A percentile compares a stretch with the other conserved stretches of the same genome.
Evolutionary conservation across 1,140 invertebrate genomes (phyloP).

Genomic region (Chironomus striatipennis): DNA sequence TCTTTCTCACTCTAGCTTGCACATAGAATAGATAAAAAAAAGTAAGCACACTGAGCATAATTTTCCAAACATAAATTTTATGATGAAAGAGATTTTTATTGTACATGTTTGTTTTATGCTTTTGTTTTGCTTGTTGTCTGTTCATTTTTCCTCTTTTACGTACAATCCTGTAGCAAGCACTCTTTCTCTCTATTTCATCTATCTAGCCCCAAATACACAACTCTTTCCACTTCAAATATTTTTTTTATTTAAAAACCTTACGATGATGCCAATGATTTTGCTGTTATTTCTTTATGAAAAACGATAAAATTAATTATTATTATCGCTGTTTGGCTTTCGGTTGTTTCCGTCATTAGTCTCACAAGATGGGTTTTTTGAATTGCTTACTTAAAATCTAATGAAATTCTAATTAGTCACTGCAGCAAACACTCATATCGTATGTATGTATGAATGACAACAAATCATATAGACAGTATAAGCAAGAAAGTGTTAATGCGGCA

Average conservation of each 20-base stretch:
- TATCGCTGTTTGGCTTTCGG: not conserved
- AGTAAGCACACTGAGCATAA: not conserved
- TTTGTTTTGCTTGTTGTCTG: slow-evolving; percentile 8
- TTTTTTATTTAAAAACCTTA: not conserved
- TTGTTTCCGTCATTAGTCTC: not conserved
- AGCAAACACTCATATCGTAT: no score
- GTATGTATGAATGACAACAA: no score
- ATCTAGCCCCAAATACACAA: no score
- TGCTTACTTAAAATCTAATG: not conserved
- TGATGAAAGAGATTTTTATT: slow-evolving; percentile 9
- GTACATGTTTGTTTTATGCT: slow-evolving; percentile 13
- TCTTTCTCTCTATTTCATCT: no score
- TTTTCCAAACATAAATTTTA: slow-evolving; percentile 15
- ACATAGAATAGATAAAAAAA: not conserved
- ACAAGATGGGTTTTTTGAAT: not conserved
- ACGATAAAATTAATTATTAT: slow-evolving; percentile 10
- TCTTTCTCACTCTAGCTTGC: not conserved
- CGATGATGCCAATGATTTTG: not conserved
- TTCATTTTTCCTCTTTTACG: not conserved
- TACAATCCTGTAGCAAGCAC: no score
- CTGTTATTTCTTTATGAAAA: not conserved
- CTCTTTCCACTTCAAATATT: not conserved
- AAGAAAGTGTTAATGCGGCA: not conserved
- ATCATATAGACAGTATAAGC: not conserved
- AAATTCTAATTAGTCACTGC: not conserved